Evolutionary conservation across 2,797 vertebrate species (phyloP).

Genomic region (Peromyscus aztecus): DNA sequence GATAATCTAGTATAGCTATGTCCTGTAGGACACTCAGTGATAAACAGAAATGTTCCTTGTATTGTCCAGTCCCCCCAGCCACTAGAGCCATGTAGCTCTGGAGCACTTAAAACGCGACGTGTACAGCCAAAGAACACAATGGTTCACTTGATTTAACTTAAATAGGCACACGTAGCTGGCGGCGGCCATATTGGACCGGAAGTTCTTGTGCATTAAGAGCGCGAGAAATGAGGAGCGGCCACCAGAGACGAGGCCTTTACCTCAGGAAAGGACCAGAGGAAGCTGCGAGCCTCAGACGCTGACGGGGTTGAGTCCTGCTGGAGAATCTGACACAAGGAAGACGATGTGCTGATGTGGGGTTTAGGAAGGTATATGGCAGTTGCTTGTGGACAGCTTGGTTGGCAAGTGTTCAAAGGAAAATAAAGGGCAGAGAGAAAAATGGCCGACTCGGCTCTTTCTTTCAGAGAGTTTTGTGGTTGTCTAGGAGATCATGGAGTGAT

Average conservation of each 20-base stretch:
- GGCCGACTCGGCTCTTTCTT: not conserved
- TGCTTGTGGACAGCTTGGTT: not conserved
- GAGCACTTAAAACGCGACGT: not conserved
- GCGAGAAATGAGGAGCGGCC: not conserved
- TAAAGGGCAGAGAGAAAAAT: not conserved
- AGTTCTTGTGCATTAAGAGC: not conserved
- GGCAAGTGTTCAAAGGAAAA: not conserved
- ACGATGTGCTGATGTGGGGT: too few species aligned
- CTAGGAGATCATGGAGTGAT: not conserved
- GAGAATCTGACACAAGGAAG: not conserved
- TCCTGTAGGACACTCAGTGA: not conserved
- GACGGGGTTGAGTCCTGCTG: not conserved
- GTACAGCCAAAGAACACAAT: not conserved
- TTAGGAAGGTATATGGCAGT: not conserved
- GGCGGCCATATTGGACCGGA: not conserved
- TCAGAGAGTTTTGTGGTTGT: not conserved
- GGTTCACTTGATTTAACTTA: not conserved
- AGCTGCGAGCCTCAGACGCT: not conserved
- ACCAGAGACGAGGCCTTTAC: not conserved
- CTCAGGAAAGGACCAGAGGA: not conserved
- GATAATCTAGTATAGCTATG: not conserved
- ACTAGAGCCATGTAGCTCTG: not conserved
- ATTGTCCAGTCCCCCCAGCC: not conserved
- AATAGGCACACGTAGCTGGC: not conserved
- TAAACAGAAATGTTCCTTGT: not conserved